Percentiles rank a stretch among this genome's conserved stretches.
Conservation (phyloP, 2,888 invertebrate species). For the Cerastoderma edule region DNA sequence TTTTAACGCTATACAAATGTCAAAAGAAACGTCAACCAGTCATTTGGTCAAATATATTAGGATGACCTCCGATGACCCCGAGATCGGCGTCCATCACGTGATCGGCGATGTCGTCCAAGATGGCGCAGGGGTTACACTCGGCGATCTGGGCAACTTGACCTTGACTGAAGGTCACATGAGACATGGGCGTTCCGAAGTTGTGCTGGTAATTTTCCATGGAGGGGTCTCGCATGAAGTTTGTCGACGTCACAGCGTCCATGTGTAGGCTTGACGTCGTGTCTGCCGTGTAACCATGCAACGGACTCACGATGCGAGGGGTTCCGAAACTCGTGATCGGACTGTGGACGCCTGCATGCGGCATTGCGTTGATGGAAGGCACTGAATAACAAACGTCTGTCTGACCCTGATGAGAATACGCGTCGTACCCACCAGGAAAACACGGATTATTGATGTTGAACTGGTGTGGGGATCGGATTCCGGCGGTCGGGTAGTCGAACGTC, state of each 20-base stretch:
- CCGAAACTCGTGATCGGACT: slow-evolving; percentile 48
- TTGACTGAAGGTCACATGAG: slow-evolving; percentile 9
- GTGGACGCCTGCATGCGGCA: slow-evolving; percentile 49
- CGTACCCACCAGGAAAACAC: slow-evolving; percentile 36
- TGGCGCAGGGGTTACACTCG: slow-evolving; percentile 37
- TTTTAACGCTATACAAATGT: neutral
- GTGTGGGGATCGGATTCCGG: slow-evolving; percentile 34
- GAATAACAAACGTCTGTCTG: slow-evolving; percentile 46
- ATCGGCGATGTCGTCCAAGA: slow-evolving; percentile 43
- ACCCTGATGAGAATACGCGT: slow-evolving; percentile 34
- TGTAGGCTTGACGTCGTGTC: slow-evolving; percentile 65
- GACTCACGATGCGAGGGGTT: slow-evolving; percentile 62
- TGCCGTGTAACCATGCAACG: slow-evolving; percentile 63
- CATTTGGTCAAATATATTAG: slow-evolving; percentile 50
- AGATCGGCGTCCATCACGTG: slow-evolving; percentile 43
- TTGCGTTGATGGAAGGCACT: slow-evolving; percentile 48
- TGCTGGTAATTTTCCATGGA: slow-evolving; percentile 55
- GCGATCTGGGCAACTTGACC: slow-evolving; percentile 20
- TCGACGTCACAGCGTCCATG: slow-evolving; percentile 66
- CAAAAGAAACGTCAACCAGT: slow-evolving; percentile 9
- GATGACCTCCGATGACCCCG: slow-evolving; percentile 28
- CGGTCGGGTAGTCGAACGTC: slow-evolving; percentile 48
- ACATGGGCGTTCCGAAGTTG: slow-evolving; percentile 31
- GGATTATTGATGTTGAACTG: slow-evolving; percentile 23
- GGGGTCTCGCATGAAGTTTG: slow-evolving; percentile 65